phyloP scores from a whole-genome alignment of 2,888 invertebrate species.

The Apamea epomidion region DNA sequence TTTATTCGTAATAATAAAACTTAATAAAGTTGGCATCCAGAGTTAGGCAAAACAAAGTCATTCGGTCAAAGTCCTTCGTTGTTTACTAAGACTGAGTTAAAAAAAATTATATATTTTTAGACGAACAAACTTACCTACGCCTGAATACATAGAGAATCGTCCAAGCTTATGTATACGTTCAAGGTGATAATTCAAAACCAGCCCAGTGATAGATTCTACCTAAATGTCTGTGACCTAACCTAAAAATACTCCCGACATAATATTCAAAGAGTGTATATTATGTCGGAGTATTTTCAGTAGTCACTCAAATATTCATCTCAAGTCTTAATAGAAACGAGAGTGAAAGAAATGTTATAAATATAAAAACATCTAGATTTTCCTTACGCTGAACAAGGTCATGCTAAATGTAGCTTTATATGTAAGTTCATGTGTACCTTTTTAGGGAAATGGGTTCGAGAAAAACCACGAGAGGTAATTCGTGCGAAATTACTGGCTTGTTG shows the following conservation, averaged over 20 bases:
- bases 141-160: not conserved
- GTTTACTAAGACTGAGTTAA: not conserved
- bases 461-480: constrained; percentile 18
- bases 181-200: not conserved
- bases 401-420: constrained; percentile 5
- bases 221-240: not conserved
- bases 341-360: constrained; percentile 19
- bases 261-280: constrained; percentile 6
- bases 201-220: not conserved
- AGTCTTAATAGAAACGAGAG: constrained; percentile 5
- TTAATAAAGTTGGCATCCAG: not conserved
- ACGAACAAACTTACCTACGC: not conserved
- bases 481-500: not conserved
- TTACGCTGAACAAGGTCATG: constrained; percentile 14
- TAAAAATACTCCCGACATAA: not conserved
- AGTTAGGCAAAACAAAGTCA: too few relatives aligned
- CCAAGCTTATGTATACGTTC: not conserved
- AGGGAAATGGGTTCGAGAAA: constrained; percentile 6
- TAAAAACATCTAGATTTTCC: constrained; percentile 17
- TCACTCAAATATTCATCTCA: constrained; percentile 16
- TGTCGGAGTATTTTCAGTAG: not conserved
- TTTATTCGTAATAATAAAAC: not conserved
- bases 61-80: not conserved
- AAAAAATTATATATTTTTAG: not conserved
- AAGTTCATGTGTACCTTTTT: constrained; percentile 18